Evolutionary conservation across 2,113 vertebrate genomes (phyloP).

Genomic region (Thamnophis sirtalis): DNA sequence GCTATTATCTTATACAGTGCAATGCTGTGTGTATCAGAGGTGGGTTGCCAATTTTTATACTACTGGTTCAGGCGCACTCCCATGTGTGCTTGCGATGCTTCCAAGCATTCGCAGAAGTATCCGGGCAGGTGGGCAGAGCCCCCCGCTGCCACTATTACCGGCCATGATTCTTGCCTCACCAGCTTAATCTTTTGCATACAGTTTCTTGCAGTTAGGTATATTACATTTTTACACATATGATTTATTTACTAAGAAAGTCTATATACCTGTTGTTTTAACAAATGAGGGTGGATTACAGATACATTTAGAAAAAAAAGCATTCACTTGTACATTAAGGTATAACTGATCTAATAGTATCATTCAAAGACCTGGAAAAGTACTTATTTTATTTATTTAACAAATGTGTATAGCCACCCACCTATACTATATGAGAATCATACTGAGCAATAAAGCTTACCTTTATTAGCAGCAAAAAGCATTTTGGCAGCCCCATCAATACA

Average conservation of each 20-base stretch:
- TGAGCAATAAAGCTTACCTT: constrained; percentile 53
- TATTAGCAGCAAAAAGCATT: constrained; percentile 61
- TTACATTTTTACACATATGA: not conserved
- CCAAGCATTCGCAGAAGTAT: too few species aligned
- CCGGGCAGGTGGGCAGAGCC: too few species aligned
- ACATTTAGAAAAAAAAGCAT: not conserved
- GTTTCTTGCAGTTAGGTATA: not conserved
- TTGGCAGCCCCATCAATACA: constrained; percentile 52
- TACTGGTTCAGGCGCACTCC: too few species aligned
- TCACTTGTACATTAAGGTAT: not conserved
- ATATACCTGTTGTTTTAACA: not conserved
- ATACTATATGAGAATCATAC: not conserved
- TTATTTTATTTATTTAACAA: not conserved
- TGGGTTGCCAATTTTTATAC: too few species aligned
- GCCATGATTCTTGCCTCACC: not conserved
- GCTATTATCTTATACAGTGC: not conserved
- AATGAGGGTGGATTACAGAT: not conserved
- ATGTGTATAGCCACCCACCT: not conserved
- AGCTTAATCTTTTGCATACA: not conserved
- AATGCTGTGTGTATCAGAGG: not conserved
- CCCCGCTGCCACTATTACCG: too few species aligned
- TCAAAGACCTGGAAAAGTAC: not conserved
- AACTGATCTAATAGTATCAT: not conserved
- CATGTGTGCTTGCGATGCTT: too few species aligned
- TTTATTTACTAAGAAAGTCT: not conserved